Evolutionary conservation across 1,140 invertebrate genomes (phyloP).

Genomic region (Drosophila parabipectinata): DNA sequence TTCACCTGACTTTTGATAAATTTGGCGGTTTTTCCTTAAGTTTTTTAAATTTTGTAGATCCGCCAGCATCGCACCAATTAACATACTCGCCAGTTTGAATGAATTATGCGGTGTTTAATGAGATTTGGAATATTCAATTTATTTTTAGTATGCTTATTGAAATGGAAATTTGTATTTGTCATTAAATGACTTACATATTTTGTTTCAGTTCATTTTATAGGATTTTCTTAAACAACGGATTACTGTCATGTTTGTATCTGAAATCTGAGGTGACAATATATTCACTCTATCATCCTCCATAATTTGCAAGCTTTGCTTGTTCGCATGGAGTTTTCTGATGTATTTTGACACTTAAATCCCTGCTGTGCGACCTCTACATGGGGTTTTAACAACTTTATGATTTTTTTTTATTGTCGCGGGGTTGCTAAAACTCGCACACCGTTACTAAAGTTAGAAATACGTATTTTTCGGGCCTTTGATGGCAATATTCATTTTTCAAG

Average conservation of each 20-base stretch:
- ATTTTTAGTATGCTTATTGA: constrained; percentile 2
- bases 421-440: constrained; percentile 35
- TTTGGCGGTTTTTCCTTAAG: constrained; percentile 10
- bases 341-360: constrained; percentile 58
- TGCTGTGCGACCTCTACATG: constrained; percentile 36
- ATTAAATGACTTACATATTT: neutral
- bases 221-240: neutral
- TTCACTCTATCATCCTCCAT: constrained; percentile 27
- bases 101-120: constrained; percentile 21
- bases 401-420: constrained; percentile 14
- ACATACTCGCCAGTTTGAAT: constrained; percentile 25
- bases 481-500: constrained; percentile 27
- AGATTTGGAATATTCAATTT: constrained; percentile 10
- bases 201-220: neutral
- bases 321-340: constrained; percentile 25
- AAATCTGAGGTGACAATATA: constrained; percentile 24
- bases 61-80: constrained; percentile 33
- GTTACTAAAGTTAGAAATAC: constrained; percentile 38
- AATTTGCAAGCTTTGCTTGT: constrained; percentile 23
- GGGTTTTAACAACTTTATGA: constrained; percentile 36
- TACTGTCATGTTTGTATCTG: neutral
- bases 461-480: constrained; percentile 27
- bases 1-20: constrained; percentile 15
- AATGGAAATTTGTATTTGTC: neutral
- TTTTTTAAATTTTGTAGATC: constrained; percentile 8